Evolutionary conservation across 30 jellyfish, hydroid and myxozoan genomes (phyloP).

Genomic region (Mastigias papua): DNA sequence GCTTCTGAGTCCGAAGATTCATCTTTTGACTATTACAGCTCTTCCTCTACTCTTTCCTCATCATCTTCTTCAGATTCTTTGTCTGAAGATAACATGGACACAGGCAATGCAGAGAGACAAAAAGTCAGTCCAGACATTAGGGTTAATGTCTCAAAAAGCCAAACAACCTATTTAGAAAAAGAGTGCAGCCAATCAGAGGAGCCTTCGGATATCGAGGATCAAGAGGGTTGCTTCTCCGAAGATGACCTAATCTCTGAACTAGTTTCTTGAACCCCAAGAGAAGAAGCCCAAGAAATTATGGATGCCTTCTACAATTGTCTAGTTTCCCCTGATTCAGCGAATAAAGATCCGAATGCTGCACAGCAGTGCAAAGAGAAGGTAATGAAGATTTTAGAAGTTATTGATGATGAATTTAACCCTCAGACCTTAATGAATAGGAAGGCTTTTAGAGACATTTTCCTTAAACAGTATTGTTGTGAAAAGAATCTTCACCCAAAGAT

Average conservation of each 20-base stretch:
- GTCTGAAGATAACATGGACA: background rate
- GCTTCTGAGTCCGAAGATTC: constrained; percentile 48
- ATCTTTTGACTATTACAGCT: background rate
- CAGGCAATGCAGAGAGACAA: background rate
- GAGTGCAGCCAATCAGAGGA: background rate
- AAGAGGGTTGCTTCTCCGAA: constrained; percentile 10
- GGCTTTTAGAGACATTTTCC: constrained; percentile 17
- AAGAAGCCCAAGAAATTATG: constrained; percentile 3
- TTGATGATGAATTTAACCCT: constrained; percentile 1
- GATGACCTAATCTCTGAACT: constrained; percentile 12
- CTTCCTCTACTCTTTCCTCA: background rate
- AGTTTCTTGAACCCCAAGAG: background rate
- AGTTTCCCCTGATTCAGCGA: constrained; percentile 37
- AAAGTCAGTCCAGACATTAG: background rate
- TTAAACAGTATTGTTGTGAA: constrained; percentile 37
- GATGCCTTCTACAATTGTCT: constrained; percentile 18
- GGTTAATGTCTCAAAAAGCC: too few relatives aligned
- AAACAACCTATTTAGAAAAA: too few relatives aligned
- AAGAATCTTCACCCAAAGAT: constrained; percentile 37
- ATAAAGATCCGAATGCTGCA: constrained; percentile 41
- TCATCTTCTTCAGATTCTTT: constrained; percentile 23
- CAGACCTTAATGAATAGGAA: constrained; percentile 26
- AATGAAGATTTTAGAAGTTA: constrained; percentile 23
- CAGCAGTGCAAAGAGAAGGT: constrained; percentile 39
- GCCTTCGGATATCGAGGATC: background rate